phyloP scores from a whole-genome alignment of 2,888 invertebrate genomes.

The Macrophya alboannulata region DNA sequence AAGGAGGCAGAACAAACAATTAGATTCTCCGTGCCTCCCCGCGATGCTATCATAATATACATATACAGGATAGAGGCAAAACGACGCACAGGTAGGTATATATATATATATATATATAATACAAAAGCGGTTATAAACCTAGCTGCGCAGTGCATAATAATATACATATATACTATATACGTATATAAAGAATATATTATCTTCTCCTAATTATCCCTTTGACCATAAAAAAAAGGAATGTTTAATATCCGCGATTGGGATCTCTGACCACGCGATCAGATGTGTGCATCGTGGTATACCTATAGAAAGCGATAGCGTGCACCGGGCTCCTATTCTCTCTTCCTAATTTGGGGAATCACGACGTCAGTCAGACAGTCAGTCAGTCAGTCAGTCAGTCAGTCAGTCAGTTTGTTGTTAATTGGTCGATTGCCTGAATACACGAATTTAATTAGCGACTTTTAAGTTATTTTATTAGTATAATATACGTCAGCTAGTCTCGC shows the following conservation, averaged over 20 bases:
- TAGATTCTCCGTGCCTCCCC: neutral
- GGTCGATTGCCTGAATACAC: conserved; percentile 18
- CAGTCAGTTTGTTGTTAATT: conserved; percentile 32
- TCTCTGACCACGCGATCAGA: conserved; percentile 19
- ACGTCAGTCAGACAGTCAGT: neutral
- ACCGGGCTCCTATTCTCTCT: neutral
- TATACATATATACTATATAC: too few species aligned
- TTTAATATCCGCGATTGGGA: conserved; percentile 4
- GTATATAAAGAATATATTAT: conserved; percentile 9
- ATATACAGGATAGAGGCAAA: neutral
- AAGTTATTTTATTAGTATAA: neutral
- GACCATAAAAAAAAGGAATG: conserved; percentile 21
- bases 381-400: conserved; percentile 14
- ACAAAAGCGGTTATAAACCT: conserved; percentile 10
- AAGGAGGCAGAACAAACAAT: conserved; percentile 4
- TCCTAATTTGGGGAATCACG: conserved; percentile 24
- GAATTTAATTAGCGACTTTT: conserved; percentile 36
- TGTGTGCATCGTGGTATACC: neutral
- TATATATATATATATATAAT: too few species aligned
- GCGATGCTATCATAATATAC: neutral
- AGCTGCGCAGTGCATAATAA: neutral
- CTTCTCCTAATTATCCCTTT: conserved; percentile 27
- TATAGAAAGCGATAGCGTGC: conserved; percentile 3
- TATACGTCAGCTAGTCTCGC: neutral
- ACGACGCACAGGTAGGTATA: neutral